These are phyloP conservation scores for Hydroisotoma schaefferi DNA, from an alignment of 2,888 invertebrate genomes.

Conservation along the genomic window DNA sequence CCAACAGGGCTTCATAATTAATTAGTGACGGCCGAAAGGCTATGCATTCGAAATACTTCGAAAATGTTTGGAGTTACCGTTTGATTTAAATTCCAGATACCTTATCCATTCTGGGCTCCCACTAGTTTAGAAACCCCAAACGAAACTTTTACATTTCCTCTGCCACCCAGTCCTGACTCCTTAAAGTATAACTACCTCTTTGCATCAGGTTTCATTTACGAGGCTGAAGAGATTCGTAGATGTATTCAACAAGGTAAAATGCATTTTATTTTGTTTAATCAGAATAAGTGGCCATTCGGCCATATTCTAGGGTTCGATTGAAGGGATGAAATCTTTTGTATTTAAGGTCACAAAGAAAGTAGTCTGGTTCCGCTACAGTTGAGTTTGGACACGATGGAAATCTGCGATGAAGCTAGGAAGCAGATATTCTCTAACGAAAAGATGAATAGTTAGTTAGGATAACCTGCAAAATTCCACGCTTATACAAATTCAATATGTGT, in stretches of 20 bases:
- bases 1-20: too few species aligned
- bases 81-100: constrained; percentile 54
- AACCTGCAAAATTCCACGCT: too few species aligned
- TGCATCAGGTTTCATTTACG: constrained; percentile 69
- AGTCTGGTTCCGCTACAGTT: constrained; percentile 65
- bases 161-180: constrained; percentile 57
- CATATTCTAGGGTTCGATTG: too few species aligned
- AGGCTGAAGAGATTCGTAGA: constrained; percentile 71
- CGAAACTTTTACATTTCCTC: constrained; percentile 61
- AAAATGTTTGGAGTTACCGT: too few species aligned
- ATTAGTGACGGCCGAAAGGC: too few species aligned
- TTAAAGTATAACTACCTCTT: constrained; percentile 63
- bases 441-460: too few species aligned
- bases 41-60: too few species aligned
- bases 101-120: constrained; percentile 69
- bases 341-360: too few species aligned
- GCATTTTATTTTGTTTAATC: background rate
- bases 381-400: constrained; percentile 64
- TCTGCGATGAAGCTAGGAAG: constrained; percentile 68
- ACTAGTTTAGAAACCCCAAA: constrained; percentile 64
- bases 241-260: constrained; percentile 63
- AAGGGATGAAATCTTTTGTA: too few species aligned
- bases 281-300: too few species aligned
- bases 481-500: too few species aligned
- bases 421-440: too few species aligned